These are phyloP conservation scores for Myrmecophaga tridactyla DNA, from an alignment of 2,113 vertebrate genomes.

Conservation along the genomic window DNA sequence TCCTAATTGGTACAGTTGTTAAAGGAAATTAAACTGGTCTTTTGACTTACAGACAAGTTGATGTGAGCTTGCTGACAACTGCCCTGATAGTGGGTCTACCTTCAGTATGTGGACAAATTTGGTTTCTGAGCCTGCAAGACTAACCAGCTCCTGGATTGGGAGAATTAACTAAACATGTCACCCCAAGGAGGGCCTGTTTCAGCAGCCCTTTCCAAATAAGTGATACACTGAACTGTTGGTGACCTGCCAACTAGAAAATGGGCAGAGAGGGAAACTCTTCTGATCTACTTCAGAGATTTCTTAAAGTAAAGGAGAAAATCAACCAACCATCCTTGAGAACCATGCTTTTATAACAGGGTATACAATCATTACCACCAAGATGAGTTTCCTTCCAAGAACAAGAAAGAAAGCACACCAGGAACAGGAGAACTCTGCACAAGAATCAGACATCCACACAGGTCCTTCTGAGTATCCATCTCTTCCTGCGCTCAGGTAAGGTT, in stretches of 20 bases:
- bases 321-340: neutral
- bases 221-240: neutral
- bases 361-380: neutral
- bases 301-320: neutral
- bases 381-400: neutral
- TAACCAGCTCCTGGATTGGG: neutral
- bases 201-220: neutral
- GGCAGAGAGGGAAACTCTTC: neutral
- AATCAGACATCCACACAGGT: neutral
- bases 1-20: neutral
- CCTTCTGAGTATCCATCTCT: neutral
- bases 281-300: neutral
- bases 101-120: neutral
- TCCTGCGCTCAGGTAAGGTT: fast-evolving
- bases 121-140: neutral
- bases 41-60: neutral
- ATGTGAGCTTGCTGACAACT: neutral
- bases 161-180: neutral
- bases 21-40: neutral
- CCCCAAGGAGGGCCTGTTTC: neutral
- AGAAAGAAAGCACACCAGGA: neutral
- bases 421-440: neutral
- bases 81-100: neutral
- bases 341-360: neutral
- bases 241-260: neutral